A percentile compares a stretch with the other conserved stretches of the same genome.
Conservation (phyloP, 2,888 invertebrate genomes). For the Drosophila meridionalis region DNA sequence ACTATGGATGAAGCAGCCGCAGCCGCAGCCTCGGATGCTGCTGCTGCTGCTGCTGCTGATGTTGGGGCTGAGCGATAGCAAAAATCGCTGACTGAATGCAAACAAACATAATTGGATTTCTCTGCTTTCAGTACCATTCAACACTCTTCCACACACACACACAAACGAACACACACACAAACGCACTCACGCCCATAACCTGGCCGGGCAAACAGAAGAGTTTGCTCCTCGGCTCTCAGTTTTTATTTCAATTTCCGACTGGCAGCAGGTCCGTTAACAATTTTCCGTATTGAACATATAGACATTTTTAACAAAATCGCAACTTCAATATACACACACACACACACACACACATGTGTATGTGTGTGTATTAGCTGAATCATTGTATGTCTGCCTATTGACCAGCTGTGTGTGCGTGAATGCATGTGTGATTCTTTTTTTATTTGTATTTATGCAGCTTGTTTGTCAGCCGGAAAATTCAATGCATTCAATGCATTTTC, state of each 20-base stretch:
- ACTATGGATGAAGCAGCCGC: constrained; percentile 40
- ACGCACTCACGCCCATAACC: constrained; percentile 38
- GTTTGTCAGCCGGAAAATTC: constrained; percentile 73
- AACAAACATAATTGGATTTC: constrained; percentile 82
- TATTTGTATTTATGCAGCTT: constrained; percentile 75
- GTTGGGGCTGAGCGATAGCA: constrained; percentile 30
- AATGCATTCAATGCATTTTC: constrained; percentile 62
- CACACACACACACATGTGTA: neutral
- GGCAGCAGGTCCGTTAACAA: constrained; percentile 66
- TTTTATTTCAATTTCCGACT: constrained; percentile 75
- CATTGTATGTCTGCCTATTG: constrained; percentile 52
- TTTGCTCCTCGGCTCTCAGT: constrained; percentile 36
- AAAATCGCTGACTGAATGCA: constrained; percentile 80
- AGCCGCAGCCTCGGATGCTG: neutral
- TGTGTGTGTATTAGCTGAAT: constrained; percentile 36
- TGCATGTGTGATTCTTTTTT: constrained; percentile 51
- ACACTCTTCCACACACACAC: constrained; percentile 1
- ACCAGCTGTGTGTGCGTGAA: constrained; percentile 40
- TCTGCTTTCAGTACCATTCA: constrained; percentile 61
- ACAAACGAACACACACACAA: constrained; percentile 5
- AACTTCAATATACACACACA: constrained; percentile 41
- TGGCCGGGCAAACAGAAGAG: constrained; percentile 21
- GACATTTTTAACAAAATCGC: constrained; percentile 77
- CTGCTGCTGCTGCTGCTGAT: constrained; percentile 9
- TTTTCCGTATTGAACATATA: constrained; percentile 76